Base-by-base conservation (phyloP, 2,888 invertebrate species). In the Hesperia comma region DNA sequence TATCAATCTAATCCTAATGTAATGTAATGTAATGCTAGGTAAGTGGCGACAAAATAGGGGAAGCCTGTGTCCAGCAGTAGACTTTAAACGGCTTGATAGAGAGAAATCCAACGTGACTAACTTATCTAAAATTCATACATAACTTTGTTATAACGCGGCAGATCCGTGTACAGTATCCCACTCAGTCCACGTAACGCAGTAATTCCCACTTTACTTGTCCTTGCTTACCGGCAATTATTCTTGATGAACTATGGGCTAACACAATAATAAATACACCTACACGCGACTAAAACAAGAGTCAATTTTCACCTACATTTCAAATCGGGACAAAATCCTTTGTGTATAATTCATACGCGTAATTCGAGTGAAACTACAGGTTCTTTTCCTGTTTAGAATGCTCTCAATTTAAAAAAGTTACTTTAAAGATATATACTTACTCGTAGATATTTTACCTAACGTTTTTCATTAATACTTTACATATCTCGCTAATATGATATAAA, bases 221-320 rank as follows among this genome's bases (percentile, higher is more conserved):
- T 56, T 63, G 70, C 57, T 69, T 69, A 74, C 72, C 61, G 67
- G 72, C 74, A 73, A 73, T 74, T 68, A 67, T 55, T 72, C 75
- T 71, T 76, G 77, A 78, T 76, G 74, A 75, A 78, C 77, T 75
- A 75, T 74, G 74, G 71, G 71, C 70, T 69, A 70, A 71, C 68
- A 69, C 69, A 63, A 71, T 72, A 66, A 77, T 77, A 77, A 77
- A 77, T 75, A 79, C 79, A 76, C 79, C 78, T 78, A 80, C 79
- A 74, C 75, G 72, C 69, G 56, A 63, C 73, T 72, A 72, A 75
- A 84, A 88, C 87, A 87, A 80, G 84, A 77, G 73, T 86, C 88
- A 86, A 82, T 82, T 80, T 83, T 83, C 83, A 81, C 84, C 84
- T 84, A 84, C 84, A 87, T 85, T 84, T 82, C 77, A 83, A 85